Base-by-base conservation (phyloP, 2,888 invertebrate species). In the Drosophila kanekoi region DNA sequence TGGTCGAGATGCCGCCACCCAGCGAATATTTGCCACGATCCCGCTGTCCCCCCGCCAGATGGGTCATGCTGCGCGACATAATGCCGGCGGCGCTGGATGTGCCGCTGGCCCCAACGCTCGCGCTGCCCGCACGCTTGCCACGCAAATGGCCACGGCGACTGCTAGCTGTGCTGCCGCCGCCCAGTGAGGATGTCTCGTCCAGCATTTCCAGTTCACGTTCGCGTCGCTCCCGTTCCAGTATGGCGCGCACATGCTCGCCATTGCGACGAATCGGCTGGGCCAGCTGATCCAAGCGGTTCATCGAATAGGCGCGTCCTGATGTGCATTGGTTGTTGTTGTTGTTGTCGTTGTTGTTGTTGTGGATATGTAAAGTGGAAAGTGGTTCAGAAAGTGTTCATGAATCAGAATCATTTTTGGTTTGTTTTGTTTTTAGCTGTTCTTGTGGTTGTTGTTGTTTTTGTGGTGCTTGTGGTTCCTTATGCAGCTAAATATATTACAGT, bases 251-350 rank as follows among this genome's bases (percentile, higher is more conserved):
- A 81, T 93, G 93, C 76, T 93, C 93, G 58, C 93, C 93, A 87
- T 93, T 92, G 60, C 94, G 94, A 87, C 94, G 93, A 87, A 96
- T 94, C 80, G 96, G 96, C 93, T 95, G 95, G 87, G 96, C 94
- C 93, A 96, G 94, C 92, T 96, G 95, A 95, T 98, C 98, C 94
- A 98, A 95, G 89, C 98, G 96, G 91, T 97, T 96, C 97, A 98
- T 97, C 93, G 97, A 97, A 94, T 96, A 96, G 91, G 97, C 97
- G 95, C 97, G 97, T 95, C 96, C 96, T 96, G 60, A 52, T n/a
- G 20, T 57, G 33, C 33, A 49, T 56, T 53, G 35, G 35, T 47
- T 35, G 59, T 66, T 58, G 69, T 48, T 64, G 77, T 53, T 35
- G 35, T 47, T 35, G 59, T 66, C 56, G 69, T 48, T 64, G 77